These are phyloP conservation scores for Podarcis lilfordi DNA, from an alignment of 2,797 vertebrate genomes.

Conservation along the genomic window DNA sequence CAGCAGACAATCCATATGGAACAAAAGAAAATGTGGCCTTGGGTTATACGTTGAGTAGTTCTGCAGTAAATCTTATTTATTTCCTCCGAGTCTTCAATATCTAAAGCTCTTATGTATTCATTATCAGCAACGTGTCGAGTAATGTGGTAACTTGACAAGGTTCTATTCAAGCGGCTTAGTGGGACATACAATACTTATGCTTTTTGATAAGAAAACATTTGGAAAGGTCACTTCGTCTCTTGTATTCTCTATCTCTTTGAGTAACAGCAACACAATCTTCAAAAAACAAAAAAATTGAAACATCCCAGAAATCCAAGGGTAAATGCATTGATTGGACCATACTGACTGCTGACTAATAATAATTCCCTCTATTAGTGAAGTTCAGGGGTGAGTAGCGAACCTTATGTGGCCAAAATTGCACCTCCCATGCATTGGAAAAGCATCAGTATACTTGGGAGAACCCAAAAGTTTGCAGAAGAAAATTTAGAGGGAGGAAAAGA, in stretches of 20 bases:
- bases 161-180: slow-evolving; percentile 73
- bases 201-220: slow-evolving; percentile 72
- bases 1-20: slow-evolving; percentile 44
- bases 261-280: slow-evolving; percentile 39
- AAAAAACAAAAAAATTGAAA: slow-evolving; percentile 61
- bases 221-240: slow-evolving; percentile 71
- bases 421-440: neutral
- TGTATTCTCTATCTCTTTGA: slow-evolving; percentile 64
- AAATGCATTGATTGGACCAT: neutral
- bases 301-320: slow-evolving; percentile 11
- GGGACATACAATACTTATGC: slow-evolving; percentile 68
- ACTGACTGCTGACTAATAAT: neutral
- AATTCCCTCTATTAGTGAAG: neutral
- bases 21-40: slow-evolving; percentile 51
- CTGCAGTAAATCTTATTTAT: slow-evolving; percentile 74
- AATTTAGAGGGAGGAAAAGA: neutral
- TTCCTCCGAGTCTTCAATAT: slow-evolving; percentile 67
- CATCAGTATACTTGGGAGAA: too few species aligned
- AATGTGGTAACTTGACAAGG: slow-evolving; percentile 72
- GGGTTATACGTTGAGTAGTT: slow-evolving; percentile 61
- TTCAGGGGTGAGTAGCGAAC: neutral
- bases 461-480: neutral
- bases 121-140: slow-evolving; percentile 73
- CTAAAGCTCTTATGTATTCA: slow-evolving; percentile 74
- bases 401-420: neutral